Evolutionary conservation across 2,113 vertebrate genomes (phyloP).

Genomic region (Oreocharis arfaki): DNA sequence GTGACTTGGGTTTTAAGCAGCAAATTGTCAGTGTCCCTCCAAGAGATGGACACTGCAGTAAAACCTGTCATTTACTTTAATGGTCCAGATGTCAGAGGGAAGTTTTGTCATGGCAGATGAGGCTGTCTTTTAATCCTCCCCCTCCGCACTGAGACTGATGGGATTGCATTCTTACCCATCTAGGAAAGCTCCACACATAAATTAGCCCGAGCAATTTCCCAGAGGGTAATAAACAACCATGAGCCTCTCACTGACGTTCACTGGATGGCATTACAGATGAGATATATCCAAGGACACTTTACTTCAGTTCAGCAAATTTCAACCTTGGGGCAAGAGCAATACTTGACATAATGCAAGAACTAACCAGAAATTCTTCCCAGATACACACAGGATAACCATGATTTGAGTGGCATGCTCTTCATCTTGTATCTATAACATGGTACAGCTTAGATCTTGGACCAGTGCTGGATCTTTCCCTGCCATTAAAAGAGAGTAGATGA

Average conservation of each 20-base stretch:
- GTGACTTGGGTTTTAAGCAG: constrained; percentile 29
- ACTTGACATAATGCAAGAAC: background rate
- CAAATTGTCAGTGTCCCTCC: background rate
- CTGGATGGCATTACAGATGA: background rate
- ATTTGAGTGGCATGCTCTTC: background rate
- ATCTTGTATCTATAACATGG: background rate
- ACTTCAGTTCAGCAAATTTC: background rate
- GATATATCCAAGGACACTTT: background rate
- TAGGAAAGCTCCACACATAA: constrained; percentile 16
- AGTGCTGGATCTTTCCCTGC: background rate
- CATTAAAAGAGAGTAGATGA: background rate
- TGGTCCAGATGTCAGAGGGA: background rate
- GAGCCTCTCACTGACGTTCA: background rate
- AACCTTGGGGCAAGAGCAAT: background rate
- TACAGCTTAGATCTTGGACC: background rate
- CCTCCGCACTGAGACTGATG: background rate
- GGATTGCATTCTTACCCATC: background rate
- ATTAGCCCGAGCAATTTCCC: constrained; percentile 38
- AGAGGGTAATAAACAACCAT: constrained; percentile 29
- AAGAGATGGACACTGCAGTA: constrained; percentile 3
- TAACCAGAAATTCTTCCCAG: background rate
- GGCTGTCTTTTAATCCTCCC: constrained; percentile 4
- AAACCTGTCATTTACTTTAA: constrained; percentile 41
- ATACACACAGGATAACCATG: background rate
- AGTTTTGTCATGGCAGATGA: constrained; percentile 19